Conservation (phyloP, 2,113 vertebrate species). For the Nestor notabilis region DNA sequence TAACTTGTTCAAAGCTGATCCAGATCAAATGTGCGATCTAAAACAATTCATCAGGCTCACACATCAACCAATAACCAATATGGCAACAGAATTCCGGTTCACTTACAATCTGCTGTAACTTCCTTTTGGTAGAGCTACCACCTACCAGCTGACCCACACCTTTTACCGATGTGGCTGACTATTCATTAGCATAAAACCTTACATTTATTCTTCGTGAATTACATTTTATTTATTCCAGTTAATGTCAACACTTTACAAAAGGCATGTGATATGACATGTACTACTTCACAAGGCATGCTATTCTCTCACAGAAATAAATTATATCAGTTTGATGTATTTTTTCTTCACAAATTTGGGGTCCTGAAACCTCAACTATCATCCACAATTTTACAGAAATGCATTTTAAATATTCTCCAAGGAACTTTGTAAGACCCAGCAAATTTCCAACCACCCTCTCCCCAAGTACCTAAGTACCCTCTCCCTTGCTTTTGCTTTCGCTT, state of each 20-base stretch:
- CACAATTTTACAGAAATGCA: background rate
- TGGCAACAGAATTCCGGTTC: background rate
- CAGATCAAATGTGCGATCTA: background rate
- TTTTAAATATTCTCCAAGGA: background rate
- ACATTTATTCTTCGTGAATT: background rate
- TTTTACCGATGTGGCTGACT: background rate
- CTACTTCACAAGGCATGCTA: background rate
- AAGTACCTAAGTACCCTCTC: background rate
- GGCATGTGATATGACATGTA: background rate
- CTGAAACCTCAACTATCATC: background rate
- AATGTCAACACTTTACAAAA: background rate
- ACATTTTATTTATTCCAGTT: background rate
- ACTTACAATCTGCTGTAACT: background rate
- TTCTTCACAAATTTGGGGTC: background rate
- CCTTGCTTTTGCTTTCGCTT: background rate
- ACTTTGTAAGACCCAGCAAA: background rate
- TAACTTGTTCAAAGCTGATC: background rate
- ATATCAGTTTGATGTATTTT: background rate
- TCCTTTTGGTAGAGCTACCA: slow-evolving; percentile 2
- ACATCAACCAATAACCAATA: background rate
- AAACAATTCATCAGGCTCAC: slow-evolving; percentile 13
- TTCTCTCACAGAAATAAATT: background rate
- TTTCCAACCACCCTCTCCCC: background rate
- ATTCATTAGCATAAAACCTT: background rate
- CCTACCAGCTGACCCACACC: background rate